Evolutionary conservation across 2,113 vertebrate species (phyloP).

Genomic region (Glaucomys volans): DNA sequence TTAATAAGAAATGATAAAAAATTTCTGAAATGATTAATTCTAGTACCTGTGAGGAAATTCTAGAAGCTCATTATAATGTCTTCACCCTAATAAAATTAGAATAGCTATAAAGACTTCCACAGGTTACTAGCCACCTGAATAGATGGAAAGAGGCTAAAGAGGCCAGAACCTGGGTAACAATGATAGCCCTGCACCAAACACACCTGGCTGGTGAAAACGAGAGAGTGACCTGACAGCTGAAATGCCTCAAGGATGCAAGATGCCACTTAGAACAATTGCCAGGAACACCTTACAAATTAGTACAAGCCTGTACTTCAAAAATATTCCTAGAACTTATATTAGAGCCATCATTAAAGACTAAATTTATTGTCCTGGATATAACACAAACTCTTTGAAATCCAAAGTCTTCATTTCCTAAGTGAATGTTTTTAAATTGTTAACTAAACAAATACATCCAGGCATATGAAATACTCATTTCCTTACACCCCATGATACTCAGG

Average conservation of each 20-base stretch:
- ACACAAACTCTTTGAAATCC: conserved; percentile 27
- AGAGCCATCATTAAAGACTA: conserved; percentile 17
- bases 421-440: not conserved
- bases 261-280: not conserved
- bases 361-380: not conserved
- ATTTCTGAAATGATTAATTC: not conserved
- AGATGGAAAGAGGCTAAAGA: not conserved
- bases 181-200: not conserved
- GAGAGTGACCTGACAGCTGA: not conserved
- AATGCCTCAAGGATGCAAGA: not conserved
- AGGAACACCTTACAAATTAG: not conserved
- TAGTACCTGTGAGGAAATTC: not conserved
- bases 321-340: not conserved
- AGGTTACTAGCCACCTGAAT: not conserved
- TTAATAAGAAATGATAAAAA: conserved; percentile 35
- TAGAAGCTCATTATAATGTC: not conserved
- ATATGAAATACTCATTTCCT: not conserved
- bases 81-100: conserved; percentile 6
- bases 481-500: not conserved
- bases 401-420: conserved; percentile 1
- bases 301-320: not conserved
- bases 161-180: not conserved
- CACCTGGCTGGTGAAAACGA: not conserved
- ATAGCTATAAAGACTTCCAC: not conserved
- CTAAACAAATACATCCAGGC: not conserved